These are phyloP conservation scores for Pelecanus crispus DNA, from an alignment of 2,113 vertebrate species.

Conservation along the genomic window DNA sequence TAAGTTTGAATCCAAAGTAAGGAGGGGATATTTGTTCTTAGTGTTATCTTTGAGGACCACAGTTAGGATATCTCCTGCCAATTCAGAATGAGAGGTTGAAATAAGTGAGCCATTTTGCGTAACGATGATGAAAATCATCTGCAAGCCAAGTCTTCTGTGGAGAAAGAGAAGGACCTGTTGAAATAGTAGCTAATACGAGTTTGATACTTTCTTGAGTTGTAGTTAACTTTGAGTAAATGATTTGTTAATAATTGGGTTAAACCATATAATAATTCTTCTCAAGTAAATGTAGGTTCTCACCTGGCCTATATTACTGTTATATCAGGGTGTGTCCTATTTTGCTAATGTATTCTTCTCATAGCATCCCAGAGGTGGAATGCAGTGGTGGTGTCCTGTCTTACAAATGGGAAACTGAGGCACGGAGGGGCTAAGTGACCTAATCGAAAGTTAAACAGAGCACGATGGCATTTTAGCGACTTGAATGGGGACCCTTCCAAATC, in stretches of 20 bases:
- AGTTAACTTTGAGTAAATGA: background rate
- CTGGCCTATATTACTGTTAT: background rate
- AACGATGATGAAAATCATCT: background rate
- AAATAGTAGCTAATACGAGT: background rate
- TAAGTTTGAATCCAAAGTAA: background rate
- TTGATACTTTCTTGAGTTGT: background rate
- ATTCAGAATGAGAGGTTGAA: background rate
- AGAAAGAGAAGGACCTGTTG: background rate
- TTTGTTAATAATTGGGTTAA: slow-evolving; percentile 24
- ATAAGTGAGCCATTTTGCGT: background rate
- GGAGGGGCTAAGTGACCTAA: background rate
- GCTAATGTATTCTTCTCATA: background rate
- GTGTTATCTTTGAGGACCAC: background rate
- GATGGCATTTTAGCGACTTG: background rate
- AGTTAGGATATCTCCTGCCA: background rate
- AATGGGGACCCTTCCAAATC: background rate
- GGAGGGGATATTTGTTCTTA: background rate
- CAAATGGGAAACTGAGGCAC: background rate
- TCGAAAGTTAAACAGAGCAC: background rate
- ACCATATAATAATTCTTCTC: background rate
- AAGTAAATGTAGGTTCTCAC: background rate
- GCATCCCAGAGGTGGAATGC: background rate
- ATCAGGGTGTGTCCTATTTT: background rate
- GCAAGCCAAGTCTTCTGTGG: background rate
- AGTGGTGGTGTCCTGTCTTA: background rate